A percentile compares a stretch with the other conserved stretches of the same genome.
These are phyloP conservation scores for Adelosebastes latens DNA, from an alignment of 2,797 vertebrate species.

Conservation along the genomic window DNA sequence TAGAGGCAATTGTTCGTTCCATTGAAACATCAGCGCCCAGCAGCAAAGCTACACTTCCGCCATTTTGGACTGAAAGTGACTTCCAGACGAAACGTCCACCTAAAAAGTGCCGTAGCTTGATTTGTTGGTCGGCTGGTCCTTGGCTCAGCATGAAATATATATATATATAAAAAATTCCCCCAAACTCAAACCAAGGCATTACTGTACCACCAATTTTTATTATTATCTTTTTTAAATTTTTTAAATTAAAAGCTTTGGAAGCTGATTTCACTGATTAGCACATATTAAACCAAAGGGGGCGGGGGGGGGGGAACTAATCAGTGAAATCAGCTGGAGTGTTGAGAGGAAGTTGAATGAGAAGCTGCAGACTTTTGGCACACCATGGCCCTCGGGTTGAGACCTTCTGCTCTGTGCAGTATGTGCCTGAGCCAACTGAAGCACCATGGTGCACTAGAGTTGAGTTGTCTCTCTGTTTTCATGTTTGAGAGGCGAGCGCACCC, in stretches of 20 bases:
- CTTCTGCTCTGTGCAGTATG: not conserved
- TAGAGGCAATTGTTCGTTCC: not conserved
- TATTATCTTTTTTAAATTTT: constrained; percentile 5
- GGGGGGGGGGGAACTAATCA: constrained; percentile 8
- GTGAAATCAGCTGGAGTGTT: constrained; percentile 24
- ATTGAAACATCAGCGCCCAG: too few relatives aligned
- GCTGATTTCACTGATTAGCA: constrained; percentile 49
- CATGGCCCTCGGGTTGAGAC: not conserved
- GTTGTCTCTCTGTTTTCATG: not conserved
- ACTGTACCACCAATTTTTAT: not conserved
- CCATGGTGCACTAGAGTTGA: not conserved
- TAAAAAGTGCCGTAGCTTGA: not conserved
- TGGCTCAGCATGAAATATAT: not conserved
- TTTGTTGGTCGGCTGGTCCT: not conserved
- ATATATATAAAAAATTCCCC: too few relatives aligned
- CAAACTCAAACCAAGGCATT: not conserved
- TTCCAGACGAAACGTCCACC: too few relatives aligned
- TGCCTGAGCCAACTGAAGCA: constrained; percentile 1
- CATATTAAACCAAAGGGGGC: constrained; percentile 23
- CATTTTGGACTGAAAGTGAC: too few relatives aligned
- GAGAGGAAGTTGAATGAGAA: constrained; percentile 2
- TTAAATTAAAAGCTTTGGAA: constrained; percentile 17
- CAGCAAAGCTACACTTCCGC: too few relatives aligned
- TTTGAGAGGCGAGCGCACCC: not conserved
- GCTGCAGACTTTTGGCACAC: constrained; percentile 19